Percentiles rank a stretch among this genome's conserved stretches.
phyloP scores from a whole-genome alignment of 2,888 invertebrate species.

The Orthonychiurus folsomi region DNA sequence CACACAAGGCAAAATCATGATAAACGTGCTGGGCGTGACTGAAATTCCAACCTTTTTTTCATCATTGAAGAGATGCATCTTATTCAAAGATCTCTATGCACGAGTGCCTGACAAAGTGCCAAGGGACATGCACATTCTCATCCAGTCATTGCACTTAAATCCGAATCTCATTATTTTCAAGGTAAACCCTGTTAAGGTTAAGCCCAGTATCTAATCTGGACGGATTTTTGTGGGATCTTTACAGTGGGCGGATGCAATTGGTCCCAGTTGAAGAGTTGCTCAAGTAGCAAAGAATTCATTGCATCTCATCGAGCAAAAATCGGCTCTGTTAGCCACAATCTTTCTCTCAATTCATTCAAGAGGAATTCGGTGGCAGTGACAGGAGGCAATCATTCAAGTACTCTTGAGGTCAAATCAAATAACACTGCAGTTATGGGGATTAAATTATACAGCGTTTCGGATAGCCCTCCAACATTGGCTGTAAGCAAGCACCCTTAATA shows the following conservation, averaged over 20 bases:
- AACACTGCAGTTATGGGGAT: conserved; percentile 43
- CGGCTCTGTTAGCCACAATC: conserved; percentile 19
- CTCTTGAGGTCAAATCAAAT: background rate
- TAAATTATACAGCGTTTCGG: conserved; percentile 63
- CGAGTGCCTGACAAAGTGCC: too few species aligned
- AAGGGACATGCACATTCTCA: background rate
- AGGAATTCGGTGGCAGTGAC: conserved; percentile 5
- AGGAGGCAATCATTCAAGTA: background rate
- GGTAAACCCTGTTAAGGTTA: too few species aligned
- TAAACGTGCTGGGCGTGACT: background rate
- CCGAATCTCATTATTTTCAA: conserved; percentile 2
- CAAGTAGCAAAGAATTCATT: conserved; percentile 28
- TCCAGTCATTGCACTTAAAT: background rate
- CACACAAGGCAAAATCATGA: too few species aligned
- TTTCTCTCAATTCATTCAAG: conserved; percentile 17
- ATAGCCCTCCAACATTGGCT: conserved; percentile 68
- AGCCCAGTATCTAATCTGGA: background rate
- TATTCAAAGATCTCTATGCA: too few species aligned
- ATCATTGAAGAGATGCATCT: background rate
- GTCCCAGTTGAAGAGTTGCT: conserved; percentile 25
- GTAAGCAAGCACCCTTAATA: too few species aligned
- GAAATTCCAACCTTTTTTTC: background rate
- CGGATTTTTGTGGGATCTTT: conserved; percentile 10
- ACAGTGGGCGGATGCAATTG: conserved; percentile 36
- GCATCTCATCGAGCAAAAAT: conserved; percentile 28